Evolutionary conservation across 2,888 invertebrate genomes (phyloP), one percentile per base, ranked within the genome.

Genomic region (Tupiocoris notatus): DNA sequence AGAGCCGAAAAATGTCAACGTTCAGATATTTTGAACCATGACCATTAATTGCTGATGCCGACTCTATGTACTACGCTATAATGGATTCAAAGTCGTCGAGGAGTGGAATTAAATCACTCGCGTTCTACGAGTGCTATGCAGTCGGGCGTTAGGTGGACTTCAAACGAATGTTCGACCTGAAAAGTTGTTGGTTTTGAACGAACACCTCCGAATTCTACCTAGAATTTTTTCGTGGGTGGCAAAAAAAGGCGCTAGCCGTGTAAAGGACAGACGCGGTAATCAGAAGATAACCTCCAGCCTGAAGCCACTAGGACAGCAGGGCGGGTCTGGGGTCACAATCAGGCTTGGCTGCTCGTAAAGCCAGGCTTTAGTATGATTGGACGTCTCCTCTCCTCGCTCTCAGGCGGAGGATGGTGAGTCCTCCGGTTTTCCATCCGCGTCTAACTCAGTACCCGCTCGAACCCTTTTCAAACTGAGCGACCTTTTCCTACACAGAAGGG

Each of bases 321-420:
- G 17, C 1, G 25, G 59, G 6, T 2, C n/a, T 58, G n/a, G 67
- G 22, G 70, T 70, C 70, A 70, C 70, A 70, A 70, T 70, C 70
- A 70, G 70, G 70, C 70, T 20, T 18, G 58, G 70, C 59, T 70
- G 58, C 59, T 70, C 70, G 70, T 70, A 70, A 70, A 70, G 70
- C 70, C 39, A 59, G 70, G 70, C 59, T 70, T 70, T 70, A 70
- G 70, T 70, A 70, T 70, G 70, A 70, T 70, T 70, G 70, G 70
- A 70, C 70, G 23, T 70, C 70, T 24, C n/a, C 59, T 3, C 59
- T 59, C 16, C 59, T 20, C 59, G 7, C 7, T 39, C 39, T 39
- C 39, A 12, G 39, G 39, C 3, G 39, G 39, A n/a, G 39, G 39
- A 39, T 39, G 39, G 39, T 3, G 39, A 39, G 39, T 39, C 39